phyloP scores from a whole-genome alignment of 2,113 vertebrate genomes.

The Diglossa brunneiventris region DNA sequence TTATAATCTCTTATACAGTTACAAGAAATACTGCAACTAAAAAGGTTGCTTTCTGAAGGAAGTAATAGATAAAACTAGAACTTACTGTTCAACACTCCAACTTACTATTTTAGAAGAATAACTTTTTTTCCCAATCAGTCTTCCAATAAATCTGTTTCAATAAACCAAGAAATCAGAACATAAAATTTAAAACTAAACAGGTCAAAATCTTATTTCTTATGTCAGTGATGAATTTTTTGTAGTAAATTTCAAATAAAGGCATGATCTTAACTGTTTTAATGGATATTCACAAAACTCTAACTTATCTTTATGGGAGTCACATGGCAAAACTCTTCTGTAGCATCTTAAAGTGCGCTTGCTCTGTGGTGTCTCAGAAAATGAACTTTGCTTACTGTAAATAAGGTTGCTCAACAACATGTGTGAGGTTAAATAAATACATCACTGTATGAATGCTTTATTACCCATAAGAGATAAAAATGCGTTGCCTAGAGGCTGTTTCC shows the following conservation, averaged over 20 bases:
- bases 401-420: not conserved
- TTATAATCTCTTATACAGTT: not conserved
- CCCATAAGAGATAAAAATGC: slow-evolving; percentile 17
- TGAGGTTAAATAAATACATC: slow-evolving; percentile 36
- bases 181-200: not conserved
- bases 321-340: not conserved
- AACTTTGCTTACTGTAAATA: not conserved
- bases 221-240: not conserved
- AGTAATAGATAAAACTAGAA: not conserved
- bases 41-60: not conserved
- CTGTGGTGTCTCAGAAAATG: not conserved
- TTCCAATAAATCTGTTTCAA: not conserved
- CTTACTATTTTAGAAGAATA: not conserved
- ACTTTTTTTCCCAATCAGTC: not conserved
- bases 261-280: not conserved
- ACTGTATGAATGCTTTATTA: slow-evolving; percentile 35
- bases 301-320: not conserved
- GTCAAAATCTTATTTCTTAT: not conserved
- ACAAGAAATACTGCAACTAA: not conserved
- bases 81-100: not conserved
- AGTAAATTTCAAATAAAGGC: not conserved
- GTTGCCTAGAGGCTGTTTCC: slow-evolving; percentile 14
- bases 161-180: not conserved
- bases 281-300: not conserved
- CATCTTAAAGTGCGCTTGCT: not conserved